These are phyloP conservation scores for Montipora efflorescens DNA, from an alignment of 64 coral and sea anemone species.

Conservation along the genomic window DNA sequence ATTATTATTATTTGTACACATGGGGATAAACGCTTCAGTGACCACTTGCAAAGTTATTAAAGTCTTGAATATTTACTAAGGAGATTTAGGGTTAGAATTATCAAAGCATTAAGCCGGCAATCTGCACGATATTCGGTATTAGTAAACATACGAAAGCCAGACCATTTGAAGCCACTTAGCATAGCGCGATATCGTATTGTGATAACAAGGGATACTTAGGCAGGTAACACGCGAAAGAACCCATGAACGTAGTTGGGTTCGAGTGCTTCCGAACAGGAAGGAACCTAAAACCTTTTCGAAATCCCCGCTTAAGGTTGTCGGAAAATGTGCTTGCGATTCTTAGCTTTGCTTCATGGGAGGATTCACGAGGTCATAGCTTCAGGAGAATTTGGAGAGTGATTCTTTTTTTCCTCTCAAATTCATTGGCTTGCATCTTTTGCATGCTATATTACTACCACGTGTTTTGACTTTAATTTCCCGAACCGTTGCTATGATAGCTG, in stretches of 20 bases:
- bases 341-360: not conserved
- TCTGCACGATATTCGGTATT: not conserved
- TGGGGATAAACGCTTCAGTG: constrained; percentile 18
- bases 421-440: not conserved
- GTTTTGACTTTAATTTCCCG: too few species aligned
- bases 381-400: not conserved
- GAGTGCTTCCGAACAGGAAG: not conserved
- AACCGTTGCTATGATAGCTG: not conserved
- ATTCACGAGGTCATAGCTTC: not conserved
- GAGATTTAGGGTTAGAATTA: not conserved
- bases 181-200: not conserved
- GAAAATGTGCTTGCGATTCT: not conserved
- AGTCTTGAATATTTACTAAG: not conserved
- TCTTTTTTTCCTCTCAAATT: not conserved
- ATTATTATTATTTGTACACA: constrained; percentile 63
- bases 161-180: not conserved
- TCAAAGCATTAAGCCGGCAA: not conserved
- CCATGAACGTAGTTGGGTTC: not conserved
- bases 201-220: not conserved
- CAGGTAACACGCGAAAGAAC: not conserved
- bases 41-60: not conserved
- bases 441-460: not conserved
- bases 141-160: not conserved
- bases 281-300: not conserved
- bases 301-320: too few species aligned